Conservation (phyloP, 2,113 vertebrate species). For the Theristicus caerulescens region DNA sequence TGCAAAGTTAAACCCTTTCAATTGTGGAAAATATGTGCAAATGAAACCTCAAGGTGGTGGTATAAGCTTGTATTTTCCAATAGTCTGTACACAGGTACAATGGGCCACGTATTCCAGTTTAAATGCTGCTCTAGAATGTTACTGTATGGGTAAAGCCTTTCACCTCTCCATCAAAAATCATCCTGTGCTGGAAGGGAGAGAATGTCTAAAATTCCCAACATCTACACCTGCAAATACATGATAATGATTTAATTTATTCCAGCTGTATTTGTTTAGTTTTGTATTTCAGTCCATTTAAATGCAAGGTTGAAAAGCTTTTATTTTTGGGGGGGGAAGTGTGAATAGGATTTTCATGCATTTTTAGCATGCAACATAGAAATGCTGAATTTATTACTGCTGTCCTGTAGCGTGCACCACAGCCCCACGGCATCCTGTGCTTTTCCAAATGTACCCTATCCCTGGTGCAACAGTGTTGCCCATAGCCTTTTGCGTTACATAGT, state of each 20-base stretch:
- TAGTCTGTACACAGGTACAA: not conserved
- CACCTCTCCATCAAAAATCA: not conserved
- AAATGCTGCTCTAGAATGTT: not conserved
- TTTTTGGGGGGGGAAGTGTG: fast-evolving
- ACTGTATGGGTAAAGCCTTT: not conserved
- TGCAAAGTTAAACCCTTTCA: not conserved
- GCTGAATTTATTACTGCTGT: not conserved
- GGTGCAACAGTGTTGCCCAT: not conserved
- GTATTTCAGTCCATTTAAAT: not conserved
- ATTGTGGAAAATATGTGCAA: not conserved
- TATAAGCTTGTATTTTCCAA: not conserved
- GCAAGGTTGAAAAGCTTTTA: not conserved
- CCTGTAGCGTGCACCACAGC: not conserved
- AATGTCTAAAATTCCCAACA: not conserved
- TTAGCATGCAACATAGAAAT: not conserved
- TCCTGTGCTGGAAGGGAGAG: not conserved
- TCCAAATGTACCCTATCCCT: not conserved
- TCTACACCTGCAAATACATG: not conserved
- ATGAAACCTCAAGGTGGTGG: not conserved
- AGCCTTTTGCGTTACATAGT: not conserved
- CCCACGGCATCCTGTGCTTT: not conserved
- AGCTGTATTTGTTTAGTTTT: not conserved
- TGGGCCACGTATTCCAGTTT: not conserved
- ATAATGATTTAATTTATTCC: not conserved
- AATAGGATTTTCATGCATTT: not conserved